Evolutionary conservation across 2,797 vertebrate genomes (phyloP).

Genomic region (Gambusia yucatana): DNA sequence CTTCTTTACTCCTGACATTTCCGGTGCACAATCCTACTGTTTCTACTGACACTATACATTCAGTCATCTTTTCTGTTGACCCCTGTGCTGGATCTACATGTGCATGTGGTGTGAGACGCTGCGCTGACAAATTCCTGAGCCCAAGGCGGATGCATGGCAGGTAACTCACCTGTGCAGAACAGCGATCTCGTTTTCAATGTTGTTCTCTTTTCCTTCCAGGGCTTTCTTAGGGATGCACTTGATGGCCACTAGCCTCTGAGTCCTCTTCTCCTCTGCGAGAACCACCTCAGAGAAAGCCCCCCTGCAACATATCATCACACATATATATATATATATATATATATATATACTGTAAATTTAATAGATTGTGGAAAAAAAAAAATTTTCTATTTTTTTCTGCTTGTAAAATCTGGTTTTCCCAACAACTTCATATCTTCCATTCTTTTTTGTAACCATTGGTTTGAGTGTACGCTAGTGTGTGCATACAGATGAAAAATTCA

Average conservation of each 20-base stretch:
- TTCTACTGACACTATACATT: conserved; percentile 79
- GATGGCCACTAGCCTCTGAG: conserved; percentile 92
- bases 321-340: conserved; percentile 2
- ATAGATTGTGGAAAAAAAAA: not conserved
- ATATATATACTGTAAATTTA: conserved; percentile 9
- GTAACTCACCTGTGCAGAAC: conserved; percentile 90
- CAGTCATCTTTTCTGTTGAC: conserved; percentile 70
- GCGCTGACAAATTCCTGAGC: conserved; percentile 12
- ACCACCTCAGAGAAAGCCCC: conserved; percentile 97
- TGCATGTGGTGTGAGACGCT: conserved; percentile 9
- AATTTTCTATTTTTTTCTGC: not conserved
- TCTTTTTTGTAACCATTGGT: conserved; percentile 28
- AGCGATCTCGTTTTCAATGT: conserved; percentile 96
- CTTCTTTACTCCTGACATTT: conserved; percentile 86
- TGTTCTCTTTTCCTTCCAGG: conserved; percentile 93
- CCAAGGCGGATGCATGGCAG: not conserved
- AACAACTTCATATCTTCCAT: conserved; percentile 18
- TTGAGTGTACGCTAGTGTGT: conserved; percentile 14
- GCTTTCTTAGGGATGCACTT: conserved; percentile 98
- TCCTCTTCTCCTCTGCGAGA: conserved; percentile 93
- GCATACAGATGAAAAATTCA: conserved; percentile 68
- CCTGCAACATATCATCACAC: conserved; percentile 63
- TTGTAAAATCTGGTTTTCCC: not conserved
- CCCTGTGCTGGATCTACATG: conserved; percentile 34
- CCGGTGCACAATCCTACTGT: conserved; percentile 79